Evolutionary conservation across 2,888 invertebrate genomes (phyloP).

Genomic region (Rutpela maculata): DNA sequence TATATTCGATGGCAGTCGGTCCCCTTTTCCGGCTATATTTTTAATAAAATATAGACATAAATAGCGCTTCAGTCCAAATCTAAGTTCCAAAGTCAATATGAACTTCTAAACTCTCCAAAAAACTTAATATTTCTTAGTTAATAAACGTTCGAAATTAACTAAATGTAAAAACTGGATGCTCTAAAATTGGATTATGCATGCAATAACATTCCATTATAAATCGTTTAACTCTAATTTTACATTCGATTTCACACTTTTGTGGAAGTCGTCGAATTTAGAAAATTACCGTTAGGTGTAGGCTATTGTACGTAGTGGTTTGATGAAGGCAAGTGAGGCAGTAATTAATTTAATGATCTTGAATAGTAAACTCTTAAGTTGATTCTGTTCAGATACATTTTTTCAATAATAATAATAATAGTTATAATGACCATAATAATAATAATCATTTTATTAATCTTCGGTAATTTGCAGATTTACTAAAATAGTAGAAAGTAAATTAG

Average conservation of each 20-base stretch:
- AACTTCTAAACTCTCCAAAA: conserved; percentile 34
- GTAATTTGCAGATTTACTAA: too few relatives aligned
- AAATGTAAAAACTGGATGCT: not conserved
- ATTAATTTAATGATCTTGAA: not conserved
- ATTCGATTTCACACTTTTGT: not conserved
- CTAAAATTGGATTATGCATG: not conserved
- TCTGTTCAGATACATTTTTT: too few relatives aligned
- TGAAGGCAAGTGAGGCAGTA: not conserved
- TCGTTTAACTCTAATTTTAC: conserved; percentile 4
- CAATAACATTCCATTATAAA: not conserved
- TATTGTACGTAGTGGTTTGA: not conserved
- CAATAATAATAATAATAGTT: too few relatives aligned
- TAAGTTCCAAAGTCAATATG: conserved; percentile 42
- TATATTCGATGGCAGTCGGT: conserved; percentile 53
- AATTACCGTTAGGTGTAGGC: not conserved
- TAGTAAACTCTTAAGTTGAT: not conserved
- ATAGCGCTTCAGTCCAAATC: conserved; percentile 46
- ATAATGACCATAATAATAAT: too few relatives aligned
- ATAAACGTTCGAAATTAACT: conserved; percentile 9
- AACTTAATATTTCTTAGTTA: not conserved
- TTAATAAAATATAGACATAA: conserved; percentile 57
- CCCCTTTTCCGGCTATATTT: conserved; percentile 60
- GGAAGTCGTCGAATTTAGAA: not conserved
- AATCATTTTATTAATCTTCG: too few relatives aligned
- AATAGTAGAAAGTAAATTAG: too few relatives aligned